These are phyloP conservation scores for Acrocephalus arundinaceus DNA, from an alignment of 2,113 vertebrate species.

Conservation along the genomic window DNA sequence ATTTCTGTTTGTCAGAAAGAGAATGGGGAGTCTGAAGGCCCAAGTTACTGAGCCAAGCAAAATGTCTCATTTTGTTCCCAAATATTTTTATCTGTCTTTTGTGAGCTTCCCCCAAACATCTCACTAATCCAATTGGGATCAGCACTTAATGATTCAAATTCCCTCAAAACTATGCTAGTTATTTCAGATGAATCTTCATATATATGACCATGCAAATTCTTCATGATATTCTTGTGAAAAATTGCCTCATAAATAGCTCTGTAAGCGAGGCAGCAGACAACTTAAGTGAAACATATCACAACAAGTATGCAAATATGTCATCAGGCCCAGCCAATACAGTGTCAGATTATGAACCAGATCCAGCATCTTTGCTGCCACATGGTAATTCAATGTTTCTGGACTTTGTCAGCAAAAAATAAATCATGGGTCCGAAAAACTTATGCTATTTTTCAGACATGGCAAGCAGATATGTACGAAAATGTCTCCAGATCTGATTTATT, in stretches of 20 bases:
- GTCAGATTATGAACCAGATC: not conserved
- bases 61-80: not conserved
- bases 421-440: not conserved
- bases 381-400: not conserved
- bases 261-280: not conserved
- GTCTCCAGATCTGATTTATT: slow-evolving; percentile 29
- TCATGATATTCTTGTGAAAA: not conserved
- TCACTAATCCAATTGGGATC: not conserved
- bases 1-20: not conserved
- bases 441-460: not conserved
- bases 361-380: not conserved
- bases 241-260: not conserved
- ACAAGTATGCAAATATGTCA: not conserved
- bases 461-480: not conserved
- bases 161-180: not conserved
- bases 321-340: not conserved
- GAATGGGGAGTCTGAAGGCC: not conserved
- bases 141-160: not conserved
- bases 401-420: not conserved
- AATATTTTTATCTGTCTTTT: not conserved
- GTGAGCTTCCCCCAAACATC: not conserved
- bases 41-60: not conserved
- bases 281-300: not conserved
- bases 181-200: not conserved
- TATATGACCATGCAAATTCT: not conserved